Percentiles rank a stretch among this genome's conserved stretches.
These are phyloP conservation scores for Idaea biselata DNA, from an alignment of 2,888 invertebrate genomes.

Conservation along the genomic window DNA sequence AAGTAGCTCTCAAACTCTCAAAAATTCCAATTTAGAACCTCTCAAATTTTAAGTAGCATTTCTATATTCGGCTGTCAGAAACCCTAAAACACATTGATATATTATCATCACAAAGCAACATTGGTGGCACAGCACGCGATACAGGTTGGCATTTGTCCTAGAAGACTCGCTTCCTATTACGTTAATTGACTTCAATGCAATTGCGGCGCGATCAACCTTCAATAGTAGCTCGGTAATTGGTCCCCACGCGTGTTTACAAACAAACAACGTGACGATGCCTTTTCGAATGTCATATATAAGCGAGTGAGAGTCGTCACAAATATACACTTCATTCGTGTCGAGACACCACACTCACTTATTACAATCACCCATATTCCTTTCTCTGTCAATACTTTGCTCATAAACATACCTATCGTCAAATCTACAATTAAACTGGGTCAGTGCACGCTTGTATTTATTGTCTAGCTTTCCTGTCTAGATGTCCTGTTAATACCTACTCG, in stretches of 20 bases:
- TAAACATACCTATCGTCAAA: conserved; percentile 8
- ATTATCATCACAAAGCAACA: not conserved
- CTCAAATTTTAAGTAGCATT: too few species aligned
- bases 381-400: conserved; percentile 7
- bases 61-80: too few species aligned
- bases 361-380: conserved; percentile 17
- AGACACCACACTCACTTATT: conserved; percentile 22
- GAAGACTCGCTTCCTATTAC: conserved; percentile 14
- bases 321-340: conserved; percentile 28
- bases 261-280: conserved; percentile 50
- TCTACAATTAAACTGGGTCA: not conserved
- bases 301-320: conserved; percentile 16
- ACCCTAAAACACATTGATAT: too few species aligned
- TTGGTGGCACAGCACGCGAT: conserved; percentile 6
- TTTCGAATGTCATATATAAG: conserved; percentile 41
- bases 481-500: conserved; percentile 20
- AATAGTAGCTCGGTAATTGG: conserved; percentile 21
- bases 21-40: too few species aligned
- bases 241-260: conserved; percentile 55
- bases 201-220: conserved; percentile 44
- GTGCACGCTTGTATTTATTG: not conserved
- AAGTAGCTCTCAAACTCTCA: too few species aligned
- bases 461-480: conserved; percentile 26
- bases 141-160: conserved; percentile 7
- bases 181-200: conserved; percentile 16